Percentiles rank a stretch among this genome's conserved stretches.
Conservation (phyloP, 1,140 invertebrate species). For the Aporrectodea caliginosa region DNA sequence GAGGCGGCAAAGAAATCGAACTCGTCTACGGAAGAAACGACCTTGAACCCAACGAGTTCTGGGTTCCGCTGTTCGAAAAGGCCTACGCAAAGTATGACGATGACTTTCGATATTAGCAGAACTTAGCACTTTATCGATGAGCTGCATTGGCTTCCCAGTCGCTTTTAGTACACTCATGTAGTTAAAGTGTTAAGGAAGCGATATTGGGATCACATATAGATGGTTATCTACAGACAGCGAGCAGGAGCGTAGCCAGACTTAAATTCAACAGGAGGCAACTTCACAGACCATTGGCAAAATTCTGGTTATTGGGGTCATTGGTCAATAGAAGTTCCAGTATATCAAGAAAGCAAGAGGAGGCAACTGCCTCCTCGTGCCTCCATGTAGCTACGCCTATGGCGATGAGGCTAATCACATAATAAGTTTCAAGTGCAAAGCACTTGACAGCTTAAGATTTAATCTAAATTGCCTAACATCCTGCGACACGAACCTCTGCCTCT, state of each 20-base stretch:
- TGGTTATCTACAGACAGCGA: not conserved
- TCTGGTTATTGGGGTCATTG: too few species aligned
- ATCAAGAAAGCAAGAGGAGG: too few species aligned
- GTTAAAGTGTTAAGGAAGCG: not conserved
- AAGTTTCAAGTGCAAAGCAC: not conserved
- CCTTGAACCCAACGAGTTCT: conserved; percentile 68
- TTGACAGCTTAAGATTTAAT: not conserved
- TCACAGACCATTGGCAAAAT: too few species aligned
- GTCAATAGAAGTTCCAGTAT: too few species aligned
- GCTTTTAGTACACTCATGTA: not conserved
- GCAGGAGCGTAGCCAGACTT: too few species aligned
- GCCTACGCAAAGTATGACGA: conserved; percentile 81
- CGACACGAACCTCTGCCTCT: too few species aligned
- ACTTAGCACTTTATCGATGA: not conserved
- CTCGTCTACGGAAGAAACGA: conserved; percentile 66
- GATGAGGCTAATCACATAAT: not conserved
- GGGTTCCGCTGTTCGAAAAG: conserved; percentile 74
- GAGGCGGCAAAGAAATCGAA: conserved; percentile 38
- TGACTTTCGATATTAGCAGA: conserved; percentile 43
- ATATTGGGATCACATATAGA: not conserved
- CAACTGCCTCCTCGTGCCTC: too few species aligned
- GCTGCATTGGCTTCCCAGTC: too few species aligned
- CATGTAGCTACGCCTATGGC: too few species aligned
- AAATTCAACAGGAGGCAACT: too few species aligned
- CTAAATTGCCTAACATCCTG: not conserved